Evolutionary conservation across 2,797 vertebrate genomes (phyloP).

Genomic region (Typhlichthys subterraneus): DNA sequence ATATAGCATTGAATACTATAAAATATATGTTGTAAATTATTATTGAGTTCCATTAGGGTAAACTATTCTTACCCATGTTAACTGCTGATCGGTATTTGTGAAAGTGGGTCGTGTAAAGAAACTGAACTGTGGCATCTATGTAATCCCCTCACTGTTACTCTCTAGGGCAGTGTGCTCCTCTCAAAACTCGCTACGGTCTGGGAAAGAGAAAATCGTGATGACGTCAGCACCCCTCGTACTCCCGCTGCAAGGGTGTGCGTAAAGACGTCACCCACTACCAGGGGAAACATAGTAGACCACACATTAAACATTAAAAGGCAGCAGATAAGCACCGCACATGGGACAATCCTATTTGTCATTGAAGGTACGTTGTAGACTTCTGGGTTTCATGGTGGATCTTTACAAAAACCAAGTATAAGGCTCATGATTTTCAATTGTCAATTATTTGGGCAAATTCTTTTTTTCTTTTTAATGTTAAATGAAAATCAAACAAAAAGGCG

Average conservation of each 20-base stretch:
- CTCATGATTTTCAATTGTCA: not conserved
- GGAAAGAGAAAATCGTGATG: constrained; percentile 48
- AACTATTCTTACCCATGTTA: too few species aligned
- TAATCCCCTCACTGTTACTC: constrained; percentile 18
- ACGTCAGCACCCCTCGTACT: constrained; percentile 61
- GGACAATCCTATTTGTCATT: not conserved
- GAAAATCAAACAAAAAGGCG: not conserved
- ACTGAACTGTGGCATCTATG: constrained; percentile 8
- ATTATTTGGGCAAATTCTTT: constrained; percentile 2
- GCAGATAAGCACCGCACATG: not conserved
- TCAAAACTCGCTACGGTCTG: constrained; percentile 44
- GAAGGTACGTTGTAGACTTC: not conserved
- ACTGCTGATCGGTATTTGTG: too few species aligned
- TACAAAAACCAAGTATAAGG: not conserved
- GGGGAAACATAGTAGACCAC: constrained; percentile 18
- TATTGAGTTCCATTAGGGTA: too few species aligned
- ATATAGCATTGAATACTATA: not conserved
- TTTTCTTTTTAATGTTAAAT: not conserved
- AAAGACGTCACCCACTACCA: constrained; percentile 65
- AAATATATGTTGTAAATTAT: not conserved
- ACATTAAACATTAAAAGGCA: constrained; percentile 21
- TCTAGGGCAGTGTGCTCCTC: constrained; percentile 35
- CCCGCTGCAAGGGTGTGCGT: constrained; percentile 58
- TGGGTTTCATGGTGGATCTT: not conserved
- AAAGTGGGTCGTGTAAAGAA: not conserved